phyloP scores from a whole-genome alignment of 30 jellyfish, hydroid and myxozoan genomes.

The Pelagia noctiluca region DNA sequence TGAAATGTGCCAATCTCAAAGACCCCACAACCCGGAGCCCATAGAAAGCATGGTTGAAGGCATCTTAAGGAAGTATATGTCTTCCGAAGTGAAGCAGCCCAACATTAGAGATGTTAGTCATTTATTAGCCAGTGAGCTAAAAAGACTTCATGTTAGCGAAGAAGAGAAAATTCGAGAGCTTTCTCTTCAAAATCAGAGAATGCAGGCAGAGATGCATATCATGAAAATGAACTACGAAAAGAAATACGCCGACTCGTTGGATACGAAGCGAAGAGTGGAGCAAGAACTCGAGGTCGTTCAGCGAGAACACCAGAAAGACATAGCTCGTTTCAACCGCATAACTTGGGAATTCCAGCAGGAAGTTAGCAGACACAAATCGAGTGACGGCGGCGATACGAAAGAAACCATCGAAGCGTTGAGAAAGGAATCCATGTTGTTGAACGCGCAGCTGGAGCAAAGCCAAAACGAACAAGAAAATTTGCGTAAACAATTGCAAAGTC shows the following conservation, averaged over 20 bases:
- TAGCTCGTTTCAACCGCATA: conserved; percentile 85
- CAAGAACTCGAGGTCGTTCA: conserved; percentile 96
- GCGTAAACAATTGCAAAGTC: conserved; percentile 80
- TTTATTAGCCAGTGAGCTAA: conserved; percentile 80
- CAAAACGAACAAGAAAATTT: conserved; percentile 87
- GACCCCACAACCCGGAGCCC: conserved; percentile 51
- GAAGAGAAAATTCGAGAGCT: conserved; percentile 89
- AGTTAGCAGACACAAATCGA: conserved; percentile 79
- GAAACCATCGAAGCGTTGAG: conserved; percentile 81
- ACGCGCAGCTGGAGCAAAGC: conserved; percentile 89
- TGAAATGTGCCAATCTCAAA: conserved; percentile 67
- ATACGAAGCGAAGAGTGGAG: conserved; percentile 92
- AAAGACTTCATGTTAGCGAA: conserved; percentile 81
- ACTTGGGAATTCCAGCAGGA: conserved; percentile 93
- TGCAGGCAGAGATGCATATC: conserved; percentile 91
- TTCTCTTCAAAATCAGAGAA: conserved; percentile 81
- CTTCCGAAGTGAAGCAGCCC: conserved; percentile 86
- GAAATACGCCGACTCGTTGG: conserved; percentile 83
- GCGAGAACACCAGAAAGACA: conserved; percentile 98
- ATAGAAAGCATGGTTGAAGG: conserved; percentile 82
- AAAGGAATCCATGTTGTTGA: conserved; percentile 67
- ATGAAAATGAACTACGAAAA: conserved; percentile 89
- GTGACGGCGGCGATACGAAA: conserved; percentile 62
- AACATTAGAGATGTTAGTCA: conserved; percentile 83
- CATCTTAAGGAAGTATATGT: conserved; percentile 76